phyloP scores from a whole-genome alignment of 1,140 invertebrate species.

The Drosophila mojavensis region DNA sequence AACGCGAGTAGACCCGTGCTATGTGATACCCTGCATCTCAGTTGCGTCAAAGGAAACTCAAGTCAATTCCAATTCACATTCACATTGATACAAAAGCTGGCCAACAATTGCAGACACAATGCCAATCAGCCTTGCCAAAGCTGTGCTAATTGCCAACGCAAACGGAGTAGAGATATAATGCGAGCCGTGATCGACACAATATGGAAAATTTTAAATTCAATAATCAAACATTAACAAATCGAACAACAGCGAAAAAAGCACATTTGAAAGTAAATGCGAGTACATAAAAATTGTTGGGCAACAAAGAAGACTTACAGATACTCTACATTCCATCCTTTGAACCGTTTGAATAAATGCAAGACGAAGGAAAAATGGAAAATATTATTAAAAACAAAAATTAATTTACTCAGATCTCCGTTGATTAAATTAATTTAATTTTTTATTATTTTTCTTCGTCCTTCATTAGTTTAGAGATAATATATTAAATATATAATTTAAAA shows the following conservation, averaged over 20 bases:
- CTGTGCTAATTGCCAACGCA: constrained; percentile 64
- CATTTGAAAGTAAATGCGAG: background rate
- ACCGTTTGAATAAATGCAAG: no score
- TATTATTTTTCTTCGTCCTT: no score
- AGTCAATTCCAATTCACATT: background rate
- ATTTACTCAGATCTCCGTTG: no score
- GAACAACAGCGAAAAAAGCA: constrained; percentile 35
- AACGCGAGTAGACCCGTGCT: background rate
- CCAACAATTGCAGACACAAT: constrained; percentile 54
- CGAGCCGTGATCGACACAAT: constrained; percentile 48
- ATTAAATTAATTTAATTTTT: no score
- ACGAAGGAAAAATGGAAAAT: no score
- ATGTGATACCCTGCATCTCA: constrained; percentile 22
- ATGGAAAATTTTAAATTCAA: constrained; percentile 76
- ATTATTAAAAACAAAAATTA: no score
- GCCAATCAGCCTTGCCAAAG: constrained; percentile 57
- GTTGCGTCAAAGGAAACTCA: background rate
- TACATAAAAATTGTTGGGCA: background rate
- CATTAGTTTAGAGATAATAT: no score
- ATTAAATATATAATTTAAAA: no score
- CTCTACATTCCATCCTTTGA: no score
- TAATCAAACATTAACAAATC: constrained; percentile 55
- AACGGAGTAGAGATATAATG: constrained; percentile 47
- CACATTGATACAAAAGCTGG: no score
- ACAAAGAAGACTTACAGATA: constrained; percentile 25